These are phyloP conservation scores for Drosophila ochracea DNA, from an alignment of 2,888 invertebrate genomes.

Conservation along the genomic window DNA sequence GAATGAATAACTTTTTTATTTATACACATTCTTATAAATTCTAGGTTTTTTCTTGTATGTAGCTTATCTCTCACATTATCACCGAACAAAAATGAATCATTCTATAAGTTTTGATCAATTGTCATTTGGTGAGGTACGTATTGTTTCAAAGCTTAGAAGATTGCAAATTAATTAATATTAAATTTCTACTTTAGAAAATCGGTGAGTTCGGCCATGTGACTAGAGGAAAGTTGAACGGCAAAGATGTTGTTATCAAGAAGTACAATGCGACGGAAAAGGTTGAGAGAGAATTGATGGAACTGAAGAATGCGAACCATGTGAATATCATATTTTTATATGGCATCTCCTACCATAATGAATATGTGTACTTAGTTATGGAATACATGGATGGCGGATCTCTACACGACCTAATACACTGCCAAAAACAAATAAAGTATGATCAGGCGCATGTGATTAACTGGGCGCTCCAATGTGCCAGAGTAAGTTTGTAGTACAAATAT, in stretches of 20 bases:
- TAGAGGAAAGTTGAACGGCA: conserved; percentile 13
- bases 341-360: background rate
- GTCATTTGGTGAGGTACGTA: conserved; percentile 16
- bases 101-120: conserved; percentile 25
- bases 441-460: conserved; percentile 44
- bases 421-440: conserved; percentile 9
- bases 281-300: conserved; percentile 26
- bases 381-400: conserved; percentile 54
- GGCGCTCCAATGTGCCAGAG: conserved; percentile 48
- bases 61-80: background rate
- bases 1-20: background rate
- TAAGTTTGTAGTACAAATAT: conserved; percentile 11
- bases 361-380: conserved; percentile 44
- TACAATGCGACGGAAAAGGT: rapidly evolving
- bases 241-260: conserved; percentile 37
- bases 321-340: conserved; percentile 59
- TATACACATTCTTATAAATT: background rate
- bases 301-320: conserved; percentile 32
- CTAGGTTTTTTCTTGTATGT: rapidly evolving
- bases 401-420: conserved; percentile 17
- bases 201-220: conserved; percentile 11
- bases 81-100: background rate
- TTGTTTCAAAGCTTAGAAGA: background rate
- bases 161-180: background rate
- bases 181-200: conserved; percentile 12